phyloP scores from a whole-genome alignment of 2,888 invertebrate genomes.

The Himalopsyche japonica region DNA sequence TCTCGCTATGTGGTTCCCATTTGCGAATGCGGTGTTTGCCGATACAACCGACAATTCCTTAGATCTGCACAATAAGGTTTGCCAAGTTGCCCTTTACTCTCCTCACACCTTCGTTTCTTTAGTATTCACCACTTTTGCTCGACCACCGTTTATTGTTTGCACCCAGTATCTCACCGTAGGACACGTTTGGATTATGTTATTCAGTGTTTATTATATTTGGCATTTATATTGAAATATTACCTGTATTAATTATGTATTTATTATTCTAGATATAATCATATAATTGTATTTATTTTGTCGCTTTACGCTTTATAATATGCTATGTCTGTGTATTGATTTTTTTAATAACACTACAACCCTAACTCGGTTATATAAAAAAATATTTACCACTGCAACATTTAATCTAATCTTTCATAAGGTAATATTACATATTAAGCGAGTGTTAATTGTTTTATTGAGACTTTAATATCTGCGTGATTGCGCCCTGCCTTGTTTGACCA shows the following conservation, averaged over 20 bases:
- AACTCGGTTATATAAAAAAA: no score
- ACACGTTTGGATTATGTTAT: not conserved
- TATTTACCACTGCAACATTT: no score
- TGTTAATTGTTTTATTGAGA: no score
- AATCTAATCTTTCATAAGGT: no score
- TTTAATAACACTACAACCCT: not conserved
- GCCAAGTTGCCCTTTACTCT: constrained; percentile 40
- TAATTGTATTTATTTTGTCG: not conserved
- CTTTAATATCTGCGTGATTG: no score
- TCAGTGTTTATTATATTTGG: not conserved
- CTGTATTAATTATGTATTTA: not conserved
- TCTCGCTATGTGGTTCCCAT: constrained; percentile 65
- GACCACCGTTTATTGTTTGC: not conserved
- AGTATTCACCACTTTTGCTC: not conserved
- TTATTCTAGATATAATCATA: not conserved
- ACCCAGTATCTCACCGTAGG: not conserved
- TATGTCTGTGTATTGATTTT: not conserved
- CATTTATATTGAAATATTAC: not conserved
- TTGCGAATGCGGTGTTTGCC: constrained; percentile 63
- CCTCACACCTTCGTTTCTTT: not conserved
- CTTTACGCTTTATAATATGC: not conserved
- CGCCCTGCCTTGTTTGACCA: no score
- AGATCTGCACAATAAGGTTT: constrained; percentile 59
- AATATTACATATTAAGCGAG: no score
- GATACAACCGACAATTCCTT: constrained; percentile 57